These are phyloP conservation scores for Aptenodytes forsteri DNA, from an alignment of 2,113 vertebrate genomes.

Conservation along the genomic window DNA sequence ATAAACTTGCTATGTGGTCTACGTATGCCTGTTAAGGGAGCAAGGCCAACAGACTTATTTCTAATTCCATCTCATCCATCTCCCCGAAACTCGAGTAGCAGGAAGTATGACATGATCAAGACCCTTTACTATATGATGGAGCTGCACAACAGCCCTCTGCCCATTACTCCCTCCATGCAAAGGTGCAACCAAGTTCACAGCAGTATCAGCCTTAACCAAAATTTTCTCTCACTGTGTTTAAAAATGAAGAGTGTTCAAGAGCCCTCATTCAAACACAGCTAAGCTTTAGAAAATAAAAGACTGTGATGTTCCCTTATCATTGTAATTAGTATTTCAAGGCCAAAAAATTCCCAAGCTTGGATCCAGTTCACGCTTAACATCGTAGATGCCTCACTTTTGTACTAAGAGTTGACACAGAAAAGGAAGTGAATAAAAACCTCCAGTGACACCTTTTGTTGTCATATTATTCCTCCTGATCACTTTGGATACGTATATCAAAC, in stretches of 20 bases:
- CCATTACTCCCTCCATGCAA: rapidly evolving
- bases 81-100: rapidly evolving
- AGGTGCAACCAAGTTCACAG: background rate
- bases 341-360: background rate
- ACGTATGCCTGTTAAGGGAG: background rate
- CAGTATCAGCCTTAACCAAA: background rate
- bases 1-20: background rate
- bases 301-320: background rate
- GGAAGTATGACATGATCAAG: background rate
- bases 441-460: background rate
- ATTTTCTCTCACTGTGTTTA: background rate
- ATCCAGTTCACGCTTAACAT: background rate
- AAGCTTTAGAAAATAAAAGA: background rate
- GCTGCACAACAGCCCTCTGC: background rate
- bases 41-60: background rate
- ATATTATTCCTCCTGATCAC: background rate
- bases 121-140: background rate
- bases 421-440: background rate
- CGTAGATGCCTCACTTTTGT: background rate
- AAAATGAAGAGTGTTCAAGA: background rate
- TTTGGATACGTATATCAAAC: background rate
- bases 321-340: background rate
- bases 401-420: background rate
- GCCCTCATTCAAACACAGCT: background rate
- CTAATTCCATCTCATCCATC: background rate